Evolutionary conservation across 2,797 vertebrate genomes (phyloP), one percentile per base, ranked within the genome.

Genomic region (Sebastes trivittatus): DNA sequence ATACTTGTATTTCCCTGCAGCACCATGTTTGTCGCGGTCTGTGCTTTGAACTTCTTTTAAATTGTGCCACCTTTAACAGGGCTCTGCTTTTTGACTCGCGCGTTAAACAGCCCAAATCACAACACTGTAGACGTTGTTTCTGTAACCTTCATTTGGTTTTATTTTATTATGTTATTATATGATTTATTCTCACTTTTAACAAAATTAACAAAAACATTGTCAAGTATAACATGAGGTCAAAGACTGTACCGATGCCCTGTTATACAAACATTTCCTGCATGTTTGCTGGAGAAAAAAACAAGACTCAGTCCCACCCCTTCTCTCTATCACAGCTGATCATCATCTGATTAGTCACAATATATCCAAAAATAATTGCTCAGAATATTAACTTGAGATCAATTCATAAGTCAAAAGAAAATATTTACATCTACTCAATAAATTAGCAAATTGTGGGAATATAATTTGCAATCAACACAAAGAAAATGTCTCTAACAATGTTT

Each of bases 1-100:
- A 80, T 87, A 87, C 86, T 88, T 86, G 89, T 89, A 87, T 85
- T 89, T 83, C 88, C 91, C 90, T 90, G 89, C 89, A 93, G 93
- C 91, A 36, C 68, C 84, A 56, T 89, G 91, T 94, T 23, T 49
- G 38, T 49, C 63, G 16, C 11, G 38, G 63, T 25, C 63, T 49
- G 16, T 46, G 29, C 64, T 67, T 67, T 67, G 46, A 67, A 66
- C 42, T 66, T 49, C 42, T 52, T 29, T 49, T 29, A 52, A 30
- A 66, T 42, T 49, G 38, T 66, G 18, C 25, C 42, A n/a, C 42
- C 25, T 30, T 66, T 29, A 66, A 66, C 42, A 66, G 42, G 38
- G 25, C 64, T 30, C 18, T 25, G 10, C 25, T 11, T 66, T 25
- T 20, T 27, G 63, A 65, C 36, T 46, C 2, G 1, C 38, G 4